Percentiles rank a stretch among this genome's conserved stretches.
These are phyloP conservation scores for Aleadryas rufinucha DNA, from an alignment of 2,113 vertebrate genomes.

Conservation along the genomic window DNA sequence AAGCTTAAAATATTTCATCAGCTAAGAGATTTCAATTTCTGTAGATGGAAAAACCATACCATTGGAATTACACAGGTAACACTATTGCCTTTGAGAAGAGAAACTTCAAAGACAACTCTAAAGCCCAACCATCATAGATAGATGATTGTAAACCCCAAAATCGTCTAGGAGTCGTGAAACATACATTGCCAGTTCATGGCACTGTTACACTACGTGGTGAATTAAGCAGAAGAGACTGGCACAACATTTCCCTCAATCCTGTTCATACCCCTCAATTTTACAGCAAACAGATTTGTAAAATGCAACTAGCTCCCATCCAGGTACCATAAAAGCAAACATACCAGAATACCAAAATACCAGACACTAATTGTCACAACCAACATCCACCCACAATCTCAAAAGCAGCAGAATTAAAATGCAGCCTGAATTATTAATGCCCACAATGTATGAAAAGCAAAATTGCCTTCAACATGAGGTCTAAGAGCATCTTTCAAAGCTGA, in stretches of 20 bases:
- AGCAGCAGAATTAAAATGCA: neutral
- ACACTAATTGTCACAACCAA: neutral
- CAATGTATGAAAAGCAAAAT: neutral
- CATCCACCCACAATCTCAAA: neutral
- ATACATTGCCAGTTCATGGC: neutral
- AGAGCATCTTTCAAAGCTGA: neutral
- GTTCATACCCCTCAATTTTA: neutral
- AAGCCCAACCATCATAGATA: neutral
- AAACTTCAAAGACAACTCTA: neutral
- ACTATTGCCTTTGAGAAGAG: neutral
- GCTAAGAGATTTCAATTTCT: neutral
- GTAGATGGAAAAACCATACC: neutral
- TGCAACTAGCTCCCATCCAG: neutral
- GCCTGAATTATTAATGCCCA: neutral
- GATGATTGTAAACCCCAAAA: neutral
- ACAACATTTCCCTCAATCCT: neutral
- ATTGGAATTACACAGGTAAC: neutral
- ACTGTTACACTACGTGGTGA: accelerated
- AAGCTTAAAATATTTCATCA: neutral
- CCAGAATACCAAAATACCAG: neutral
- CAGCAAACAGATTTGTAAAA: neutral
- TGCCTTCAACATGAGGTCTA: neutral
- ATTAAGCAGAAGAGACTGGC: neutral
- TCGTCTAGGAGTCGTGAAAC: neutral
- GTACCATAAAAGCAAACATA: neutral